phyloP scores from a whole-genome alignment of 92 coral and sea anemone genomes.

The Epizoanthus fatuus region DNA sequence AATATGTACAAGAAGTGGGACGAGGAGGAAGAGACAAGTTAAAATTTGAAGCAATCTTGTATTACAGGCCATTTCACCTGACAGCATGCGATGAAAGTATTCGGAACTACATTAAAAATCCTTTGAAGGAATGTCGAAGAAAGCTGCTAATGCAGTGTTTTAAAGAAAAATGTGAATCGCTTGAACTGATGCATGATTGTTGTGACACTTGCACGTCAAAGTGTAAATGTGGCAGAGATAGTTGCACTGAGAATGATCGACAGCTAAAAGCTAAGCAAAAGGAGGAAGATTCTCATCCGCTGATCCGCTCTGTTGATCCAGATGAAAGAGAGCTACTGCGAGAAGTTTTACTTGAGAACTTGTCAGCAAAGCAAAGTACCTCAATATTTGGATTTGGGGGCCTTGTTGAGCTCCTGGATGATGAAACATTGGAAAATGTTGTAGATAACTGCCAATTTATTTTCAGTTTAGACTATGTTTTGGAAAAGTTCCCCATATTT shows the following conservation, averaged over 20 bases:
- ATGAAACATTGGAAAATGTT: slow-evolving; percentile 34
- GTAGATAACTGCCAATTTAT: slow-evolving; percentile 28
- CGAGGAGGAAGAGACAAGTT: slow-evolving; percentile 41
- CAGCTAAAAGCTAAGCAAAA: no score
- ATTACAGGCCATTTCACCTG: slow-evolving; percentile 38
- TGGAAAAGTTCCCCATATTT: slow-evolving; percentile 53
- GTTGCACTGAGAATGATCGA: no score
- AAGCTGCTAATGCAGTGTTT: neutral
- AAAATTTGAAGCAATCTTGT: slow-evolving; percentile 15
- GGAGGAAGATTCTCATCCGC: neutral
- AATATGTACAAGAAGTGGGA: slow-evolving; percentile 44
- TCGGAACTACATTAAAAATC: slow-evolving; percentile 12
- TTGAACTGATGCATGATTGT: slow-evolving; percentile 44
- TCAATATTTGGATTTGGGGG: slow-evolving; percentile 32
- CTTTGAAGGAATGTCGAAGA: slow-evolving; percentile 18
- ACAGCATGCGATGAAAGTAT: slow-evolving; percentile 17
- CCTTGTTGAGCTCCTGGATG: slow-evolving; percentile 14
- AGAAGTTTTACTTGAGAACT: slow-evolving; percentile 31
- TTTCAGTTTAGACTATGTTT: slow-evolving; percentile 25
- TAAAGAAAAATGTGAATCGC: slow-evolving; percentile 26
- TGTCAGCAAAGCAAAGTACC: neutral
- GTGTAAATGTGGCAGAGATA: slow-evolving; percentile 23
- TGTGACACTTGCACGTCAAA: slow-evolving; percentile 57
- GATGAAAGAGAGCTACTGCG: neutral
- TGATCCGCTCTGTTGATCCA: slow-evolving; percentile 15